phyloP scores from a whole-genome alignment of 23 tunicate genomes.

The Ascidia mentula region DNA sequence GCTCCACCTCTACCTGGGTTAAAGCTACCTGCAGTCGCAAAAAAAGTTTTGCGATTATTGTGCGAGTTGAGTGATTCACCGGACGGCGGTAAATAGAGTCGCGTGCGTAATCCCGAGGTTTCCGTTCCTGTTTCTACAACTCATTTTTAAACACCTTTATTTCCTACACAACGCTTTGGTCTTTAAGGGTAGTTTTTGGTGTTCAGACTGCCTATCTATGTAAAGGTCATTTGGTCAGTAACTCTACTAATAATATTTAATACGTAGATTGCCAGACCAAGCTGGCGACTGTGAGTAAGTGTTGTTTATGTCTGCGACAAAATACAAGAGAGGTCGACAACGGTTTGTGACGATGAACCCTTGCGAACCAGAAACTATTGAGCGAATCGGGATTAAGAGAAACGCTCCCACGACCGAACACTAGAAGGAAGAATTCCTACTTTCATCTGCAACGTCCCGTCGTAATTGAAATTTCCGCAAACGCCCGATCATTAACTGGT shows the following conservation, averaged over 20 bases:
- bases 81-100: too few species aligned
- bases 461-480: conserved; percentile 1
- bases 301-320: background rate
- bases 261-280: too few species aligned
- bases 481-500: background rate
- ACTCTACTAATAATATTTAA: too few species aligned
- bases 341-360: background rate
- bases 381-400: background rate
- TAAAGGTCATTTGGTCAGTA: too few species aligned
- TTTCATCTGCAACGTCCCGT: background rate
- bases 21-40: background rate
- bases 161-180: too few species aligned
- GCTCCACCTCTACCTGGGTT: background rate
- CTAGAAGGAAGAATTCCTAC: background rate
- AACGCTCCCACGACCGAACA: background rate
- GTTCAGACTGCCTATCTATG: too few species aligned
- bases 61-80: background rate
- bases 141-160: too few species aligned
- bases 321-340: background rate
- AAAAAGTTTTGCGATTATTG: background rate
- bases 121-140: background rate
- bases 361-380: background rate
- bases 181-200: too few species aligned
- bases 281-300: too few species aligned
- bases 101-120: background rate